Evolutionary conservation across 2,113 vertebrate genomes (phyloP).

Genomic region (Gymnorhina tibicen): DNA sequence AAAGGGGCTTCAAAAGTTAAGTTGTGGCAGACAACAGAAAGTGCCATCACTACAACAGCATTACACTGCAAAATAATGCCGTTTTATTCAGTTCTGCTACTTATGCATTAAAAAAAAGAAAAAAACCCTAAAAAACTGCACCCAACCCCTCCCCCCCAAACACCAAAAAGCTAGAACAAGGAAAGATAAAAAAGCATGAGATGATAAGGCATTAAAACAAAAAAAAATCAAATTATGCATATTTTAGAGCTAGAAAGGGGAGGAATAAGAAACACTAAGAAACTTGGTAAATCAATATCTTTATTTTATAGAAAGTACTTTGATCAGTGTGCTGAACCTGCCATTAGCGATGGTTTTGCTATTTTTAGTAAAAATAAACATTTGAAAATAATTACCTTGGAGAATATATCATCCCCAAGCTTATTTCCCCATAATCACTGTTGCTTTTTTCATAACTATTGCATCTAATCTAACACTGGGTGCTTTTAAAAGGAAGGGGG

Average conservation of each 20-base stretch:
- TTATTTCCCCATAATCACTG: not conserved
- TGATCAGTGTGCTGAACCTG: conserved; percentile 28
- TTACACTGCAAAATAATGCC: not conserved
- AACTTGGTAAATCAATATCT: not conserved
- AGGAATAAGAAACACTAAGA: not conserved
- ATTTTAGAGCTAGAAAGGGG: not conserved
- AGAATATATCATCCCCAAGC: not conserved
- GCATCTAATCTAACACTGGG: conserved; percentile 22
- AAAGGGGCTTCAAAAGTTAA: not conserved
- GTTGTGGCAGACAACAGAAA: not conserved
- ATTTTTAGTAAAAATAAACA: conserved; percentile 53
- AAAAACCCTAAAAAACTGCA: too few relatives aligned
- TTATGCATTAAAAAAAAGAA: too few relatives aligned
- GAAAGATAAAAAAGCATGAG: not conserved
- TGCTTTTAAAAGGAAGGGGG: not conserved
- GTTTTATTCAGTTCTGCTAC: not conserved
- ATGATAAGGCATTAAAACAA: not conserved
- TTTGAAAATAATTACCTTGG: conserved; percentile 15
- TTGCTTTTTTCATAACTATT: not conserved
- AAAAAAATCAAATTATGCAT: not conserved
- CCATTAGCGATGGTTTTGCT: not conserved
- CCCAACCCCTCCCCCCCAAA: not conserved
- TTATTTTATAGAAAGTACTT: conserved; percentile 52
- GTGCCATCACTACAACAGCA: not conserved
- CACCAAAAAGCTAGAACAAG: not conserved